These are phyloP conservation scores for Dexiosoma caninum DNA, from an alignment of 2,888 invertebrate genomes.

Conservation along the genomic window DNA sequence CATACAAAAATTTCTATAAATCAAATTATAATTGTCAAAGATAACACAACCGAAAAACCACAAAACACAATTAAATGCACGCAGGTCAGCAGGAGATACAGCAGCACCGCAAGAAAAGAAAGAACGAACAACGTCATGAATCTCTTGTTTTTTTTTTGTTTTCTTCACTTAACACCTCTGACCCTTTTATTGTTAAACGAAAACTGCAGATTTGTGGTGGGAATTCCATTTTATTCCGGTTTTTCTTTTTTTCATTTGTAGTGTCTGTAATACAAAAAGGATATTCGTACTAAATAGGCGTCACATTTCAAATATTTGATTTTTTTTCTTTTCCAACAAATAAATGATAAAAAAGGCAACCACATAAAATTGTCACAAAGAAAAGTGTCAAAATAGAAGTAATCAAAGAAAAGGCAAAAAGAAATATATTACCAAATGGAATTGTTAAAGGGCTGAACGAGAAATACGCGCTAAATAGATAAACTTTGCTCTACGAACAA, in stretches of 20 bases:
- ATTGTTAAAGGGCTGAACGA: conserved; percentile 3
- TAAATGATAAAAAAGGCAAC: conserved; percentile 12
- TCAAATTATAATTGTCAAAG: conserved; percentile 63
- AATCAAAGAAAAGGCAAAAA: conserved; percentile 2
- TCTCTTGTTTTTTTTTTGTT: background rate
- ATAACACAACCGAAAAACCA: conserved; percentile 55
- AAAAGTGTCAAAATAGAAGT: conserved; percentile 56
- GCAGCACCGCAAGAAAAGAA: background rate
- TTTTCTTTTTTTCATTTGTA: too few species aligned
- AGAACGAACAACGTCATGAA: conserved; percentile 5
- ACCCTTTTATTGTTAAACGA: conserved; percentile 14
- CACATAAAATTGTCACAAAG: conserved; percentile 44
- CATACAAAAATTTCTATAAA: conserved; percentile 59
- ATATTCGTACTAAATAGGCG: conserved; percentile 40
- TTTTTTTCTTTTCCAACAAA: conserved; percentile 3
- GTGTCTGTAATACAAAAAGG: conserved; percentile 4
- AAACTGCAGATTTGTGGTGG: conserved; percentile 13
- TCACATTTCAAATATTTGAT: conserved; percentile 33
- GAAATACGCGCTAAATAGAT: conserved; percentile 58
- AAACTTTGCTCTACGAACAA: conserved; percentile 52
- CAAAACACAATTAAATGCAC: conserved; percentile 40
- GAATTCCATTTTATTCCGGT: too few species aligned
- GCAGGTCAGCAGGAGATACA: conserved; percentile 13
- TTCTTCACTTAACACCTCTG: conserved; percentile 10
- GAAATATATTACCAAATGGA: background rate